A percentile compares a stretch with the other conserved stretches of the same genome.
Evolutionary conservation across 2,113 vertebrate genomes (phyloP).

Genomic region (Oriolus oriolus): DNA sequence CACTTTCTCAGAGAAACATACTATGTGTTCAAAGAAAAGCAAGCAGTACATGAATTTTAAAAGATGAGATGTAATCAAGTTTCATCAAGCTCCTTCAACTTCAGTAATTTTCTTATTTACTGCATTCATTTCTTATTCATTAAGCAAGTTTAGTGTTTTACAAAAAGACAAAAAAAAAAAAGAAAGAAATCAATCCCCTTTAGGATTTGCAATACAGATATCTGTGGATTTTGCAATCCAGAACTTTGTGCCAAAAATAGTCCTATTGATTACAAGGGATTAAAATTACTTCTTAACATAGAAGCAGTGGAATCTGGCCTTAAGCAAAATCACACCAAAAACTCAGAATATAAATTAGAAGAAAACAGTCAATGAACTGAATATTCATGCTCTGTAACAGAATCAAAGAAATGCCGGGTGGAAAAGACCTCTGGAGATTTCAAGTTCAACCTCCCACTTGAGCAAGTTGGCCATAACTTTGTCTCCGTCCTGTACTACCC

Average conservation of each 20-base stretch:
- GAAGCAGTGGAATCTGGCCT: neutral
- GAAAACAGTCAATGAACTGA: neutral
- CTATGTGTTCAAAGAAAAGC: neutral
- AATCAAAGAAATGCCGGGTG: neutral
- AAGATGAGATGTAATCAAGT: neutral
- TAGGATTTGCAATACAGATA: neutral
- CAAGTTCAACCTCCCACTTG: neutral
- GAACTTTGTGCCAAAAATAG: neutral
- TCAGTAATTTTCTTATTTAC: neutral
- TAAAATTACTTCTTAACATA: constrained; percentile 27
- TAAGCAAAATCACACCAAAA: constrained; percentile 12
- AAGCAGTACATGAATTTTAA: neutral
- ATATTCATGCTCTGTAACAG: neutral
- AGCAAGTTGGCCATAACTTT: neutral
- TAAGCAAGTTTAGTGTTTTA: neutral
- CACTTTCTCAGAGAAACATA: neutral
- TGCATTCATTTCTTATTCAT: neutral
- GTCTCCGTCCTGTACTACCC: neutral
- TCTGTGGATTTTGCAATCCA: neutral
- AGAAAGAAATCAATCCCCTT: neutral
- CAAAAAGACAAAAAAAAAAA: neutral
- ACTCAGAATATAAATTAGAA: neutral
- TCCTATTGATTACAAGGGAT: constrained; percentile 17
- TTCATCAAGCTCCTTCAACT: neutral
- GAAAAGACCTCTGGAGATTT: neutral